These are phyloP conservation scores for Sebastes aleutianus DNA, from an alignment of 2,797 vertebrate genomes.

Conservation along the genomic window DNA sequence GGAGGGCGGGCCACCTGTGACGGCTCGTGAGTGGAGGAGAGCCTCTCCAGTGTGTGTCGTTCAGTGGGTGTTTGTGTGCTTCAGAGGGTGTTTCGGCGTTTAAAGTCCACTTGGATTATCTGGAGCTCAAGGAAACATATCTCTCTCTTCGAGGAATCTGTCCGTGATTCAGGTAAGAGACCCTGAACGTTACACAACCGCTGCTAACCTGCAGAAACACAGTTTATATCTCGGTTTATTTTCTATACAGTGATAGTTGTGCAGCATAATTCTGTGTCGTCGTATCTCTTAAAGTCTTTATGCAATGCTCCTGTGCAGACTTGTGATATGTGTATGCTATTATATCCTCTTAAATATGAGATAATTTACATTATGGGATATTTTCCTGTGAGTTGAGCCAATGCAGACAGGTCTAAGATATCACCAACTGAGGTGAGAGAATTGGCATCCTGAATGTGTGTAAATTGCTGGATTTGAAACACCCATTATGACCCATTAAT, in stretches of 20 bases:
- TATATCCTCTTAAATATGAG: neutral
- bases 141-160: slow-evolving; percentile 4
- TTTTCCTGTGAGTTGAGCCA: neutral
- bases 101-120: slow-evolving; percentile 66
- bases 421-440: neutral
- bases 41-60: neutral
- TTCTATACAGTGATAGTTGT: neutral
- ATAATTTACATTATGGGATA: neutral
- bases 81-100: neutral
- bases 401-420: neutral
- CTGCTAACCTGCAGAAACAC: neutral
- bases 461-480: neutral
- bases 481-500: neutral
- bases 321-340: neutral
- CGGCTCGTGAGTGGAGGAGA: slow-evolving; percentile 32
- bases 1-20: slow-evolving; percentile 70
- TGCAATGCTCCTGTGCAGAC: neutral
- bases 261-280: neutral
- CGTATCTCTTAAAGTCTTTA: neutral
- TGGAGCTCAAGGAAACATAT: slow-evolving; percentile 13
- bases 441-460: neutral
- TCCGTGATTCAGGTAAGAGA: slow-evolving; percentile 54
- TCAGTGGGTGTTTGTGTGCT: slow-evolving; percentile 16
- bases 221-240: neutral
- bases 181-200: neutral